Base-by-base conservation (phyloP, 2,888 invertebrate species). In the Chouioia cunea region DNA sequence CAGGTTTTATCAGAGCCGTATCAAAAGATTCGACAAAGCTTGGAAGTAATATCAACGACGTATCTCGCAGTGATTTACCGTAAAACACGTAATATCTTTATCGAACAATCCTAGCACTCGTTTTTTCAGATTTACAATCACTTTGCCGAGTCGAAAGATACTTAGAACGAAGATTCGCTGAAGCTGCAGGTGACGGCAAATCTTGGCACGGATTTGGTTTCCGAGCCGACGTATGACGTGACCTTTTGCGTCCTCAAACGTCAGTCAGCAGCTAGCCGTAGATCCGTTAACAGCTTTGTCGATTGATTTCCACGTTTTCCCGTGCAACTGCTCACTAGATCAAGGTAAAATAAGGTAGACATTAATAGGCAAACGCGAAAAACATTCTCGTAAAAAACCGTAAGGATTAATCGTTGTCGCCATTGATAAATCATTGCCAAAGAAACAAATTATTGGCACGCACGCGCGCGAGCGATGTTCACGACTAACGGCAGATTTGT, bases 161-260 rank as follows among this genome's bases (percentile, higher is more conserved):
- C 8, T 10, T 43, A 14, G 14, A 4, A 8, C n/a, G 16, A 22
- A 0, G 54, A 36, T 54, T 10, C 12, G n/a, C 2, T 22, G 48
- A 65, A 23, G 27, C 54, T 43, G 20, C 23, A 50, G 60, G 72
- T 52, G 48, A 46, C 43, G 18, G 15, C 52, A 46, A 8, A 48
- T 16, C 54, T 52, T 27, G 15, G 69, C 52, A 60, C 65, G 72
- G 69, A 65, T 59, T 64, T 65, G 53, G 56, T 67, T 60, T 67
- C 48, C 58, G 66, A 64, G 71, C 15, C 67, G 60, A 52, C 64
- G 43, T 78, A 79, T 64, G 60, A 52, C 64, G 43, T 78, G 79
- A 80, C 79, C 80, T 80, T 80, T 76, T 69, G 74, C 75, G 80
- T 79, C 80, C 80, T 79, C 75, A 77, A 77, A 77, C 74, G 74